Evolutionary conservation across 1,140 invertebrate species (phyloP).

Genomic region (Dryas iulia): DNA sequence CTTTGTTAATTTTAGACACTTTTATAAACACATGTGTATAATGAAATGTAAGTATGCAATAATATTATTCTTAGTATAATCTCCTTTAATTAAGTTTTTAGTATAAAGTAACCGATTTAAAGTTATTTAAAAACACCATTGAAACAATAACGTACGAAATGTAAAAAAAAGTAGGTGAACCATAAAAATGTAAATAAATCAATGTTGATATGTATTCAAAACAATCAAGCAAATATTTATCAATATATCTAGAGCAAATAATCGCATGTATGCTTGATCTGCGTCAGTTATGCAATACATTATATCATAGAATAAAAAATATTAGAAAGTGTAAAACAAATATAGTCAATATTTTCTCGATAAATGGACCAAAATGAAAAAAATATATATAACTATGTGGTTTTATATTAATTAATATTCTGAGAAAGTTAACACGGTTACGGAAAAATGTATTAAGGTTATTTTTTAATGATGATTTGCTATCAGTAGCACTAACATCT

Average conservation of each 20-base stretch:
- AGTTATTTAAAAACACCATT: neutral
- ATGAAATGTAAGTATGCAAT: too few relatives aligned
- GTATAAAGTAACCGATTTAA: too few relatives aligned
- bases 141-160: neutral
- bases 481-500: too few relatives aligned
- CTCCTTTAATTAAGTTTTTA: too few relatives aligned
- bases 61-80: too few relatives aligned
- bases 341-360: neutral
- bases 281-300: constrained; percentile 66
- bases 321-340: constrained; percentile 7
- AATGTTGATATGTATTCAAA: constrained; percentile 33
- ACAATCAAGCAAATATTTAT: constrained; percentile 49
- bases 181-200: neutral
- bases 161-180: neutral
- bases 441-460: neutral
- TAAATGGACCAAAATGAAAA: neutral
- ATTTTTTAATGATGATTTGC: too few relatives aligned
- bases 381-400: neutral
- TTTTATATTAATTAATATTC: neutral
- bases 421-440: neutral
- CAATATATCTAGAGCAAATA: constrained; percentile 54
- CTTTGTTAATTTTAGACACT: neutral
- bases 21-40: neutral
- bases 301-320: constrained; percentile 17
- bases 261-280: constrained; percentile 50